phyloP scores from a whole-genome alignment of 2,888 invertebrate species.

The Thecocarcelia acutangulata region DNA sequence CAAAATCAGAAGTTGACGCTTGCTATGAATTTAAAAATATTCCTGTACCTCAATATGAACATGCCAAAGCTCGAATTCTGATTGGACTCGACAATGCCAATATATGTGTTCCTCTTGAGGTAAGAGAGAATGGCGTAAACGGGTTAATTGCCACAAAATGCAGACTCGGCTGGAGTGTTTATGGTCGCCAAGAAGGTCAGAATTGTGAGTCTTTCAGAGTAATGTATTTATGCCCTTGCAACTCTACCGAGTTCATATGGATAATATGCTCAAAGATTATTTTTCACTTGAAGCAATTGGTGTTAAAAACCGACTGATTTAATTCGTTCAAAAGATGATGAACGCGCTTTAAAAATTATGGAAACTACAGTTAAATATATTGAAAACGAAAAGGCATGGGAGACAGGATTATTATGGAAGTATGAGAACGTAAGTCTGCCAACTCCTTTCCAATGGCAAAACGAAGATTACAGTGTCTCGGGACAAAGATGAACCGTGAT shows the following conservation, averaged over 20 bases:
- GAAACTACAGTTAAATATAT: neutral
- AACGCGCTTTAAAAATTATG: neutral
- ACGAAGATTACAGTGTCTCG: neutral
- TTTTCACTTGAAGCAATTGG: neutral
- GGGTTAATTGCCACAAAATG: too few relatives aligned
- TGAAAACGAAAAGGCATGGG: neutral
- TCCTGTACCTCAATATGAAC: neutral
- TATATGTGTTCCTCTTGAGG: neutral
- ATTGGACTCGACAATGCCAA: neutral
- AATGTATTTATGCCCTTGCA: too few relatives aligned
- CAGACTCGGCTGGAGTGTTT: too few relatives aligned
- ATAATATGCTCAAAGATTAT: too few relatives aligned
- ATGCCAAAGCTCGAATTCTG: neutral
- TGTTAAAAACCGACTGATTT: neutral
- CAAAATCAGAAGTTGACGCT: too few relatives aligned
- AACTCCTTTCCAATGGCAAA: neutral
- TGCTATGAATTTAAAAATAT: too few relatives aligned
- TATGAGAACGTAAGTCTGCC: neutral
- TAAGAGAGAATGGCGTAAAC: too few relatives aligned
- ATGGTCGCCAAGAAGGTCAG: too few relatives aligned
- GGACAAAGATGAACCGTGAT: neutral
- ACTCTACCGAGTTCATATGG: too few relatives aligned
- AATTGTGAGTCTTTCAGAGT: too few relatives aligned
- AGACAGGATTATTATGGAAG: neutral
- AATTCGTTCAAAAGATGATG: neutral